These are phyloP conservation scores for Eupithecia dodoneata DNA, from an alignment of 2,888 invertebrate genomes.

Conservation along the genomic window DNA sequence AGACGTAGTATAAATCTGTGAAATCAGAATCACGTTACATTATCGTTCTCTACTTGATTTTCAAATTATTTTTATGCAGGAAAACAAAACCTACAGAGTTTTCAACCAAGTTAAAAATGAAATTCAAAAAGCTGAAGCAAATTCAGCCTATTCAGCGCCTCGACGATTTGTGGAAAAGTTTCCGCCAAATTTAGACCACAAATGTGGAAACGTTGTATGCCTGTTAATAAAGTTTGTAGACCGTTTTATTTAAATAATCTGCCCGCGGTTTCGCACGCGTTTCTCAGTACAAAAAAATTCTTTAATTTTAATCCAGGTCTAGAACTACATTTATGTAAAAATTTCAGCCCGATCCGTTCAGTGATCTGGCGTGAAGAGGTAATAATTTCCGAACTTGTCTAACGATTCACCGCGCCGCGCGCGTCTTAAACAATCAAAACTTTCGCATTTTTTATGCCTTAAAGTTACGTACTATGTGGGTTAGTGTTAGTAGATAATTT, in stretches of 20 bases:
- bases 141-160: slow-evolving; percentile 19
- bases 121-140: slow-evolving; percentile 14
- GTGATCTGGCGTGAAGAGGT: background rate
- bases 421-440: no score
- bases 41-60: background rate
- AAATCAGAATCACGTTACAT: background rate
- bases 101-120: background rate
- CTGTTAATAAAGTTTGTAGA: slow-evolving; percentile 8
- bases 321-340: background rate
- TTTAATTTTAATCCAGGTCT: background rate
- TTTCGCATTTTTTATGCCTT: no score
- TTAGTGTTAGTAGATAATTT: background rate
- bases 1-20: background rate
- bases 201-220: background rate
- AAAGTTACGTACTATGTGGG: no score
- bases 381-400: no score
- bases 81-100: background rate
- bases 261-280: background rate
- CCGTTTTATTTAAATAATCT: background rate
- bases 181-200: slow-evolving; percentile 19
- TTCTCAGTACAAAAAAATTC: background rate
- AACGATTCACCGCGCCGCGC: no score
- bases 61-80: background rate
- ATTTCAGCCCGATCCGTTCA: background rate
- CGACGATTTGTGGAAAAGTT: slow-evolving; percentile 15